A percentile compares a stretch with the other conserved stretches of the same genome.
These are phyloP conservation scores for Danaus chrysippus DNA, from an alignment of 2,888 invertebrate genomes.

Conservation along the genomic window DNA sequence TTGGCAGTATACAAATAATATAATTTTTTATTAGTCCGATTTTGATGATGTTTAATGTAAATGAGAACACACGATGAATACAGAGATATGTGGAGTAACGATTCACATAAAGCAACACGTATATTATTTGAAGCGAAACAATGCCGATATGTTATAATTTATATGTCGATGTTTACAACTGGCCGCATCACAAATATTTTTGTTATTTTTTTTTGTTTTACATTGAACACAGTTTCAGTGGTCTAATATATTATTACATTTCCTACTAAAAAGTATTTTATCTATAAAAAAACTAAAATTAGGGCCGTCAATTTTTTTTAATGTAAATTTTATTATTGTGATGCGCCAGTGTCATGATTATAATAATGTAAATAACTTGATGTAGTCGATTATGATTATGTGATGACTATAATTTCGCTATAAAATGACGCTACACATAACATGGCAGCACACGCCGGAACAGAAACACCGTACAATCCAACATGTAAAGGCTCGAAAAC, in stretches of 20 bases:
- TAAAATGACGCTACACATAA: no score
- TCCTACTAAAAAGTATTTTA: neutral
- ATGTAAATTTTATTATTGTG: neutral
- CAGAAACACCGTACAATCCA: constrained; percentile 26
- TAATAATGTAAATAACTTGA: constrained; percentile 13
- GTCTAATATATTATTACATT: neutral
- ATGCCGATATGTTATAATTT: constrained; percentile 69
- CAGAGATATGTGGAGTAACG: constrained; percentile 43
- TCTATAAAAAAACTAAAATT: neutral
- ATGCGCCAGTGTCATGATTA: constrained; percentile 6
- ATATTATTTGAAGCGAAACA: constrained; percentile 68
- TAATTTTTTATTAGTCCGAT: constrained; percentile 43
- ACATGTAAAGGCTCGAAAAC: constrained; percentile 23
- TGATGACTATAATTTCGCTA: neutral
- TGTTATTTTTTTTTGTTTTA: constrained; percentile 12
- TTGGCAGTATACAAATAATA: constrained; percentile 70
- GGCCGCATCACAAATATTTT: constrained; percentile 22
- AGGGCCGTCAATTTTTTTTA: neutral
- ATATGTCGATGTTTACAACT: constrained; percentile 47
- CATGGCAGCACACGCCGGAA: no score
- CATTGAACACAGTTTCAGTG: constrained; percentile 5
- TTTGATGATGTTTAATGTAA: constrained; percentile 20
- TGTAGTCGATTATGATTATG: neutral
- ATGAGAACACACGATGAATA: constrained; percentile 16
- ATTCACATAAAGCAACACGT: constrained; percentile 50